Conservation (phyloP, 2,888 invertebrate species). For the Apotomis betuletana region DNA sequence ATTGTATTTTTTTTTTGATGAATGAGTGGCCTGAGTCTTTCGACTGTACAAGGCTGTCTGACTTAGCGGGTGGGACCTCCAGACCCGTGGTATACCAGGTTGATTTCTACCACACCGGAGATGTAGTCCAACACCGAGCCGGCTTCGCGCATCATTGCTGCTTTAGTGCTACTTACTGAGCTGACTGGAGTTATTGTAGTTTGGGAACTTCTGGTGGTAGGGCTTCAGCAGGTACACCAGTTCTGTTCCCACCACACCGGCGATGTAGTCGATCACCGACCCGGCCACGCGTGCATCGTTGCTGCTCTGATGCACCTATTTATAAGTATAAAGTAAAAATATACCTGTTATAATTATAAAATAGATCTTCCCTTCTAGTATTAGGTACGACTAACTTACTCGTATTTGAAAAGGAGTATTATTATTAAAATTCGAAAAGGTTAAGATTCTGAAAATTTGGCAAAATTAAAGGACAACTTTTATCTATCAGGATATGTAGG, state of each 20-base stretch:
- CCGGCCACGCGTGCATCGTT: constrained; percentile 70
- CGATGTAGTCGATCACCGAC: constrained; percentile 69
- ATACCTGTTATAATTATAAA: no score
- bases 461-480: no score
- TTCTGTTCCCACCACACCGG: constrained; percentile 73
- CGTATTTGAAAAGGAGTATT: no score
- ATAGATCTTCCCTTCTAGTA: no score
- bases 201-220: constrained; percentile 67
- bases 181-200: constrained; percentile 52
- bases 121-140: constrained; percentile 72
- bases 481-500: no score
- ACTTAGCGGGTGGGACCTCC: no score
- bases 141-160: constrained; percentile 70
- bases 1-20: no score
- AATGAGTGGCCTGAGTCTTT: no score
- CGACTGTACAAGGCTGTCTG: no score
- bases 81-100: constrained; percentile 74
- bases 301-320: constrained; percentile 76
- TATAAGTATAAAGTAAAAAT: not conserved
- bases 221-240: constrained; percentile 74
- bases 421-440: no score
- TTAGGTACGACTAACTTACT: no score
- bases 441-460: no score
- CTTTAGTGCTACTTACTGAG: constrained; percentile 60
- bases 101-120: constrained; percentile 71